phyloP scores from a whole-genome alignment of 2,888 invertebrate genomes.

The Augiades crinisus region DNA sequence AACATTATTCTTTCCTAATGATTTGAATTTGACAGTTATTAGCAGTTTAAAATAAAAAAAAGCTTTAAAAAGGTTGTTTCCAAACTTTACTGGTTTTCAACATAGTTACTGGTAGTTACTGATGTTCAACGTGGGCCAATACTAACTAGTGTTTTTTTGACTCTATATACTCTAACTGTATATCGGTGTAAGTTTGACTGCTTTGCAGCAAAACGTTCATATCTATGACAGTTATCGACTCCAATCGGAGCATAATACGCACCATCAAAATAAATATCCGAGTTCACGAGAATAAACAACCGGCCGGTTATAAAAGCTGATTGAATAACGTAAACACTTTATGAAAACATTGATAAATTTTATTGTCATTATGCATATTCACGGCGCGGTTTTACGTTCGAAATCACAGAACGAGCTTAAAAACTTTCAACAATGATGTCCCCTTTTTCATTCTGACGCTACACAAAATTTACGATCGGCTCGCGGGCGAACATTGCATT shows the following conservation, averaged over 20 bases:
- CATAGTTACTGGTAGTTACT: too few species aligned
- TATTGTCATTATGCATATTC: constrained; percentile 52
- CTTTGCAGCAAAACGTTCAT: too few species aligned
- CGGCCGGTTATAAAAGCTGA: constrained; percentile 12
- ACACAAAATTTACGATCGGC: constrained; percentile 73
- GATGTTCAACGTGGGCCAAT: constrained; percentile 29
- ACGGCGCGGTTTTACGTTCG: constrained; percentile 50
- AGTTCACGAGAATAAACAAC: background rate
- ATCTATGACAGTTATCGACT: too few species aligned
- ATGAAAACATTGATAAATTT: constrained; percentile 34
- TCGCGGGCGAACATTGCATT: constrained; percentile 70
- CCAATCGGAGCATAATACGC: background rate
- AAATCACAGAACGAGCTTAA: constrained; percentile 63
- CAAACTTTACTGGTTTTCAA: too few species aligned
- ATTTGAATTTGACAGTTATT: too few species aligned
- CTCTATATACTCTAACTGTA: too few species aligned
- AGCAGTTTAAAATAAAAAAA: too few species aligned
- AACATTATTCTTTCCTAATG: too few species aligned
- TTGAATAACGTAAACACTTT: constrained; percentile 20
- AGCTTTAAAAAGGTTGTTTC: too few species aligned
- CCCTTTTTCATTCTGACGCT: constrained; percentile 79
- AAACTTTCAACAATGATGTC: constrained; percentile 78
- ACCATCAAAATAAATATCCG: background rate
- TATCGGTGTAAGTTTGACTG: too few species aligned
- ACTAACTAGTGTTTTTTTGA: too few species aligned